These are phyloP conservation scores for Rhabdomys dilectus DNA, from an alignment of 2,113 vertebrate species.

Conservation along the genomic window DNA sequence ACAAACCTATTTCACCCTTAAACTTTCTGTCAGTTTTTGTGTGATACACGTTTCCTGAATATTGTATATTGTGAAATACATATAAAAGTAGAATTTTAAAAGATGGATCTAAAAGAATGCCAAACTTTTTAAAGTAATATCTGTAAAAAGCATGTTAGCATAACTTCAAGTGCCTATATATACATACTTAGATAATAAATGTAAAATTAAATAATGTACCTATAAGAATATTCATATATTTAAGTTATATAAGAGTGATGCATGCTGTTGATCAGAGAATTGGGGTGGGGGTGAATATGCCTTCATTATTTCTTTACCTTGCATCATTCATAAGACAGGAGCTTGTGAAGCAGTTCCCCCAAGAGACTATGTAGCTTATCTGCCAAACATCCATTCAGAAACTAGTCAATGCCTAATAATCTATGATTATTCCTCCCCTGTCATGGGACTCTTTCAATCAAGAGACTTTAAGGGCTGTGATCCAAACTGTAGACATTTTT, in stretches of 20 bases:
- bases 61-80: slow-evolving; percentile 71
- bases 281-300: background rate
- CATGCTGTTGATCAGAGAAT: background rate
- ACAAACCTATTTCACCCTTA: slow-evolving; percentile 71
- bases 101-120: slow-evolving; percentile 66
- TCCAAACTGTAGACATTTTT: background rate
- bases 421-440: background rate
- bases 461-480: background rate
- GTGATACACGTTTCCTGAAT: slow-evolving; percentile 54
- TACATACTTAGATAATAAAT: background rate
- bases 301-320: background rate
- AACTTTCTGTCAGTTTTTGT: slow-evolving; percentile 75
- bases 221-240: background rate
- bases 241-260: background rate
- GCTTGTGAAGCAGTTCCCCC: background rate
- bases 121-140: slow-evolving; percentile 15
- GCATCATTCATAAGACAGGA: background rate
- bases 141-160: background rate
- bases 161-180: background rate
- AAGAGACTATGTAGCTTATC: background rate
- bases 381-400: background rate
- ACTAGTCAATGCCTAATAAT: background rate
- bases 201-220: slow-evolving; percentile 46
- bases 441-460: background rate
- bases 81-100: background rate